These are phyloP conservation scores for Ischnura elegans DNA, from an alignment of 2,888 invertebrate species.

Conservation along the genomic window DNA sequence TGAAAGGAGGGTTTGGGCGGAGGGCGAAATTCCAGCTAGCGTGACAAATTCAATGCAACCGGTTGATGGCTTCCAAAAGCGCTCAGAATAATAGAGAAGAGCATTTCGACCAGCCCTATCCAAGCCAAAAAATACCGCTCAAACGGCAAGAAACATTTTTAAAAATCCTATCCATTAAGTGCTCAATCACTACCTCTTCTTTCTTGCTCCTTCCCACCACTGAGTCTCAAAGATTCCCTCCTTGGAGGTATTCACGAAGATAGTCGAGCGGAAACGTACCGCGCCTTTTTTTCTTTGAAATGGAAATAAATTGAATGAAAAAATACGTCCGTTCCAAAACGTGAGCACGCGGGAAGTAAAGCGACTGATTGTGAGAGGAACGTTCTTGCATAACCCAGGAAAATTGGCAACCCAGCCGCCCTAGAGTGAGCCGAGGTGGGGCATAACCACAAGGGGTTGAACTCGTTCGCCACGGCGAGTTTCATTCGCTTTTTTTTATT, in stretches of 20 bases:
- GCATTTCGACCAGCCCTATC: too few species aligned
- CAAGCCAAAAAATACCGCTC: too few species aligned
- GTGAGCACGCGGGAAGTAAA: neutral
- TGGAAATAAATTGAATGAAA: neutral
- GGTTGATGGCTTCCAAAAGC: too few species aligned
- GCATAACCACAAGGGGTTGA: slow-evolving; percentile 29
- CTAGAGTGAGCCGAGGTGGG: slow-evolving; percentile 20
- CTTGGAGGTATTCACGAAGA: neutral
- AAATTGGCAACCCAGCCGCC: slow-evolving; percentile 52
- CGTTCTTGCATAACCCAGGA: slow-evolving; percentile 23
- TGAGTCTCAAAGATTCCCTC: neutral
- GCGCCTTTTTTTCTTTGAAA: neutral
- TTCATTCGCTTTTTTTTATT: too few species aligned
- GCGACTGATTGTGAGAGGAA: neutral
- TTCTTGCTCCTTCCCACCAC: neutral
- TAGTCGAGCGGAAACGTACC: neutral
- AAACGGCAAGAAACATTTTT: too few species aligned
- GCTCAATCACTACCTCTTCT: neutral
- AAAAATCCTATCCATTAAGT: too few species aligned
- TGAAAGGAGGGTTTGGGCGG: too few species aligned
- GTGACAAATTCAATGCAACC: too few species aligned
- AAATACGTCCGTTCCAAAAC: neutral
- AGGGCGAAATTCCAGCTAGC: too few species aligned
- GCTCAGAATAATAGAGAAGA: too few species aligned
- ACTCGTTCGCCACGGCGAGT: too few species aligned